Base-by-base conservation (phyloP, 2,797 vertebrate genomes). In the Columba guinea region DNA sequence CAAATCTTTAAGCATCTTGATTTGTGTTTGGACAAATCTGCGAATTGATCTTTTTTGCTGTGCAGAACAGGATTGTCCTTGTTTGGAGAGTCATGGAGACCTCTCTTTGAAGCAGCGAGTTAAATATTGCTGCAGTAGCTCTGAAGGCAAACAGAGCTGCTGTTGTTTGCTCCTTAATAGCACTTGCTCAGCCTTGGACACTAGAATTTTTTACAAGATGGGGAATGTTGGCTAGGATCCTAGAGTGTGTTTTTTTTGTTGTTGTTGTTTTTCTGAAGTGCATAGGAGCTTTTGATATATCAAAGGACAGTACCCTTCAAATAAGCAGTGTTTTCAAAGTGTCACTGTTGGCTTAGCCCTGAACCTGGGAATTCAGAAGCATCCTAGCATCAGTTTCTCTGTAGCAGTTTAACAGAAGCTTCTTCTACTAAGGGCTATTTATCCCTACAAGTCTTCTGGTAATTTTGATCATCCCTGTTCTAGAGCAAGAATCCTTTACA, bases 91-190 rank as follows among this genome's bases (percentile, higher is more conserved):
- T 58, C 32, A 84, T 28, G 27, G 78, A 83, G 62, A 65, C 26
- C 27, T 93, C 62, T 91, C 30, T 89, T 71, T 79, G 89, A 90
- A 97, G 76, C 90, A 92, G 49, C 44, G 94, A 96, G 92, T 97
- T 97, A 95, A 97, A 96, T 96, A 95, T 81, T 96, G 84, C 76
- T 95, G 88, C 89, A 93, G 76, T 88, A 77, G 75, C 90, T 94
- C 65, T 94, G 90, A 90, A 95, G 86, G 77, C 94, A 97, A 94
- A 98, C 97, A 98, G 94, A 98, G 96, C 89, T 95, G 63, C 96
- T 7, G 93, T 98, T 98, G 95, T 98, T 82, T 96, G 85, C 53
- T 62, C 64, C 91, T 97, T 97, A 98, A 94, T 97, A 96, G 77
- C 96, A 93, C 90, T 97, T 95, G 94, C 93, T 97, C 73, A 96